Percentiles rank a stretch among this genome's conserved stretches.
phyloP scores from a whole-genome alignment of 2,888 invertebrate genomes.

The Drosophila atripex region DNA sequence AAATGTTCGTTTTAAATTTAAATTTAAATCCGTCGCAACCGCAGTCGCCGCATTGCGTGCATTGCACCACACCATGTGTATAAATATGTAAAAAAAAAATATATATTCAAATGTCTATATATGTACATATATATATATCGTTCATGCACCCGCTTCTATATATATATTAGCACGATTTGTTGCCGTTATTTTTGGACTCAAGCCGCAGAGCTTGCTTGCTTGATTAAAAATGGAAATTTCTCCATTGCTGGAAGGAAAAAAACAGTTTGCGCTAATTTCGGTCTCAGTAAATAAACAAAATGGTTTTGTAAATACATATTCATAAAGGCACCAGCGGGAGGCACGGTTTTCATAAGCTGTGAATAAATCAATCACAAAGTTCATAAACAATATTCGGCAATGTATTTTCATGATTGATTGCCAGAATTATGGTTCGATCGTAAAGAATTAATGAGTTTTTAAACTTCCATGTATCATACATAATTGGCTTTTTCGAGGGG shows the following conservation, averaged over 20 bases:
- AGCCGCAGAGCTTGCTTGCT: constrained; percentile 38
- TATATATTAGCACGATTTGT: constrained; percentile 15
- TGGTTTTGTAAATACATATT: constrained; percentile 19
- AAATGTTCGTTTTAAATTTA: constrained; percentile 44
- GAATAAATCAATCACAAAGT: constrained; percentile 21
- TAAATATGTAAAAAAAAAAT: constrained; percentile 25
- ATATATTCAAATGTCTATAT: constrained; percentile 15
- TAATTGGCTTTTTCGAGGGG: background rate
- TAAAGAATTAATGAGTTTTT: constrained; percentile 1
- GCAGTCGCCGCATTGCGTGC: constrained; percentile 58
- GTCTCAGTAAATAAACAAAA: constrained; percentile 26
- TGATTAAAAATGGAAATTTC: constrained; percentile 41
- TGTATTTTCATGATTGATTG: background rate
- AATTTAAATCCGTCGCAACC: constrained; percentile 50
- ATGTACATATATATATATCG: constrained; percentile 1
- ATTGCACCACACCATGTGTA: constrained; percentile 39
- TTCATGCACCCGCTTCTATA: constrained; percentile 21
- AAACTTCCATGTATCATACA: background rate
- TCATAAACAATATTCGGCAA: constrained; percentile 5
- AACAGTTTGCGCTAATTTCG: constrained; percentile 20
- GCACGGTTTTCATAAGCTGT: background rate
- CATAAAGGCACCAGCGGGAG: background rate
- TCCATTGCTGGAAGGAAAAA: constrained; percentile 15
- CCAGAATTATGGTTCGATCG: background rate
- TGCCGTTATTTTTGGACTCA: constrained; percentile 33